Evolutionary conservation across 2,113 vertebrate species (phyloP), one percentile per base, ranked within the genome.

Genomic region (Furnarius figulus): DNA sequence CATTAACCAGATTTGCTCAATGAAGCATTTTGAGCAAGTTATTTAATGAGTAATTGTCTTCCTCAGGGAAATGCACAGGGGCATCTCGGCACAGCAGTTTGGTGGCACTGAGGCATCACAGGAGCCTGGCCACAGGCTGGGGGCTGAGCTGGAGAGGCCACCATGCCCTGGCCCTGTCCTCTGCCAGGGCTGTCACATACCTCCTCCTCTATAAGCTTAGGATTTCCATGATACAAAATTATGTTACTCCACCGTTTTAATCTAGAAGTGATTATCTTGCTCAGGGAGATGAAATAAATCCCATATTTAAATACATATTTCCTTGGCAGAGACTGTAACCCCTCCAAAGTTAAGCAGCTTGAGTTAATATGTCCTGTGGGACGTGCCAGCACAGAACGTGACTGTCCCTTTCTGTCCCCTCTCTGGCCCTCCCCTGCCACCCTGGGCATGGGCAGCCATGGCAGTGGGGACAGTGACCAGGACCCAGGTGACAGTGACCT

Each of bases 261-360:
- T 63, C 78, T 3, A 42, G 66, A 46, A 44, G 71, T 72, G 70
- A 95, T 95, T 87, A 85, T 79, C 68, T 63, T 50, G 78, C 75
- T 90, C 49, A 30, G 74, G 80, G 71, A 93, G 92, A 95, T 88
- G 47, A 92, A 93, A 85, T 90, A 79, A 95, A 95, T 92, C 83
- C 75, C 10, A 0, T 72, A 24, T 85, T 95, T 90, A 95, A 90
- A 59, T 24, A 72, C 33, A 14, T 28, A 39, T 53, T 77, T 82
- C 71, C 50, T 31, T 46, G 74, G 25, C 75, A 66, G 77, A 71
- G 77, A 4, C 73, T 44, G 65, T 39, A 77, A 44, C 47, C 40
- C 72, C 72, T 40, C 52, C 9, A 10, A 9, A 71, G 70, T 39
- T 82, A 67, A 96, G 90, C 73, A 0, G 90, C 84, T 91, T 68